Base-by-base conservation (phyloP, 2,113 vertebrate species). In the Heterotilapia buettikoferi region DNA sequence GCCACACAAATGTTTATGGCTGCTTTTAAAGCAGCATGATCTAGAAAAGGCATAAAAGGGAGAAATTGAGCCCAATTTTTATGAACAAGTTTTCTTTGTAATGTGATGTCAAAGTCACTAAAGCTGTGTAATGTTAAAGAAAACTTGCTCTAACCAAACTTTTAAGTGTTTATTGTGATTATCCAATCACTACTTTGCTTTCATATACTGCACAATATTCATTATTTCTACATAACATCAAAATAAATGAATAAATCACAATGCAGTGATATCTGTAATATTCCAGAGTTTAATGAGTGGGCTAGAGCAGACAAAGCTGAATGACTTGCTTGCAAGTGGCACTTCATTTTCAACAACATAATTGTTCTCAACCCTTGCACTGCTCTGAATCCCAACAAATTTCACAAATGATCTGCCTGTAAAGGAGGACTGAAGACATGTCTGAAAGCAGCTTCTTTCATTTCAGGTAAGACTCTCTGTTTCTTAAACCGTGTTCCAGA, bases 321-420 rank as follows among this genome's bases (percentile, higher is more conserved):
- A 52, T 71, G 57, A 86, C 86, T 80, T 90, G 38, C 83, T 57
- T 80, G 81, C 88, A 87, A 84, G 85, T 79, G 82, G 89, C 94
- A 93, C 94, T 95, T 94, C 87, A 92, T 88, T 88, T 86, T 94
- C 85, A 92, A 94, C 90, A 91, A 90, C 88, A 93, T 94, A 94
- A 96, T 96, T 93, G 78, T 92, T 56, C 82, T 93, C 92, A 90
- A 85, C 81, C 18, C 56, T 86, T n/a, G 82, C 45, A 56, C 61
- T 53, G 59, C 57, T 94, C 79, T 85, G 86, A 92, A 88, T 94
- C 52, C 80, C 24, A 80, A 88, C 61, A 79, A 10, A 84, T 86
- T 88, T 89, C 83, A 88, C 61, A 83, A 71, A 52, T 84, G 31
- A 88, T 63, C 50, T 71, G 61, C 80, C 84, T 4, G 81, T 56